These are phyloP conservation scores for Siphamia tubifer DNA, from an alignment of 2,113 vertebrate genomes.

Conservation along the genomic window DNA sequence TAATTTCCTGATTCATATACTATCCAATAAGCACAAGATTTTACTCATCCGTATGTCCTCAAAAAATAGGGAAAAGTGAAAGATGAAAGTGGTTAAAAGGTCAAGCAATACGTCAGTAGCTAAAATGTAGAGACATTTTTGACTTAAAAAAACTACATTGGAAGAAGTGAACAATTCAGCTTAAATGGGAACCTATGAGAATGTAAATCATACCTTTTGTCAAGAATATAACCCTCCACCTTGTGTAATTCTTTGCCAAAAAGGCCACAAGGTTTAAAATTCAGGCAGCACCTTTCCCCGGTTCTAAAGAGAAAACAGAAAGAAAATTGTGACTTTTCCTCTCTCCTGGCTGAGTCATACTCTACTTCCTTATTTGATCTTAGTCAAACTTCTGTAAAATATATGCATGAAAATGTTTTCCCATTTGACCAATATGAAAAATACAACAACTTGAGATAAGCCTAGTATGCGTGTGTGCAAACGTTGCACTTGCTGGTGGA, in stretches of 20 bases:
- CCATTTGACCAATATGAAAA: neutral
- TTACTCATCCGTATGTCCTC: neutral
- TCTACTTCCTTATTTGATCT: conserved; percentile 10
- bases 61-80: neutral
- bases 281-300: conserved; percentile 91
- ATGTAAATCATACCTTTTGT: conserved; percentile 89
- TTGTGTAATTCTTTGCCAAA: conserved; percentile 98
- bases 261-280: conserved; percentile 96
- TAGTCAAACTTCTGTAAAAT: neutral
- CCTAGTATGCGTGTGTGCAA: neutral
- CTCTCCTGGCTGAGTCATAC: conserved; percentile 1
- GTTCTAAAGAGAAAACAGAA: conserved; percentile 80
- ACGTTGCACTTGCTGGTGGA: neutral
- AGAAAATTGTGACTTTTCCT: neutral
- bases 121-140: too few species aligned
- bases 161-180: neutral
- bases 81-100: too few species aligned
- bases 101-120: too few species aligned
- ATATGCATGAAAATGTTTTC: neutral
- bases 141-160: too few species aligned
- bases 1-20: neutral
- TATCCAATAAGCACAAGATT: neutral
- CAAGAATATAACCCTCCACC: conserved; percentile 97
- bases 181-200: neutral
- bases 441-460: neutral